Evolutionary conservation across 2,888 invertebrate genomes (phyloP).

Genomic region (Stratiomys singularior): DNA sequence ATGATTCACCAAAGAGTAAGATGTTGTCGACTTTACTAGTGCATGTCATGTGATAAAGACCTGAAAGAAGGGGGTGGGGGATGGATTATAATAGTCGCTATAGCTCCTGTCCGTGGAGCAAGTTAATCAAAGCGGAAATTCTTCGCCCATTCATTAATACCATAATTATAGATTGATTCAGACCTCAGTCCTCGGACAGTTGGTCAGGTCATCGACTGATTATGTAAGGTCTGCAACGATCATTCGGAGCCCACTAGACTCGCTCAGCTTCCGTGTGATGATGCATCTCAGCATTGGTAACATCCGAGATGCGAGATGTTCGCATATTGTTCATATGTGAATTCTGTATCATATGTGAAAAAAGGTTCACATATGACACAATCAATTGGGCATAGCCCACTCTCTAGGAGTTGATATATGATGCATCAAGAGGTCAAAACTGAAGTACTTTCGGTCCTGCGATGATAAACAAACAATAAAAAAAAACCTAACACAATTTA

Average conservation of each 20-base stretch:
- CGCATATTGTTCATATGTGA: not conserved
- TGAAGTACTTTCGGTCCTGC: not conserved
- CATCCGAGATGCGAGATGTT: too few relatives aligned
- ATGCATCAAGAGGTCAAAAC: not conserved
- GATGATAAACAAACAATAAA: not conserved
- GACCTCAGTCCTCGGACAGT: not conserved
- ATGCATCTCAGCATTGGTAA: too few relatives aligned
- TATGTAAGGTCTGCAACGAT: not conserved
- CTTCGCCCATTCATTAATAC: constrained; percentile 25
- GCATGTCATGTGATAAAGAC: not conserved
- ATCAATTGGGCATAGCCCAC: constrained; percentile 3
- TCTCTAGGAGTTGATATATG: not conserved
- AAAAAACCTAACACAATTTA: not conserved
- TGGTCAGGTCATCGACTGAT: not conserved
- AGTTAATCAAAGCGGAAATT: constrained; percentile 34
- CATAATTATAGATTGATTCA: constrained; percentile 7
- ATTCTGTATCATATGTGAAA: not conserved
- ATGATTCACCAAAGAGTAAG: not conserved
- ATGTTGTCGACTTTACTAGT: not conserved
- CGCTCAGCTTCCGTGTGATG: too few relatives aligned
- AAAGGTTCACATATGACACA: not conserved
- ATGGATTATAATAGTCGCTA: not conserved
- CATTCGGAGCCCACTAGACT: not conserved
- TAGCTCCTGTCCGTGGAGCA: not conserved
- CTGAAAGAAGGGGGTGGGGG: too few relatives aligned